phyloP scores from a whole-genome alignment of 2,113 vertebrate genomes.

The Thamnophis sirtalis region DNA sequence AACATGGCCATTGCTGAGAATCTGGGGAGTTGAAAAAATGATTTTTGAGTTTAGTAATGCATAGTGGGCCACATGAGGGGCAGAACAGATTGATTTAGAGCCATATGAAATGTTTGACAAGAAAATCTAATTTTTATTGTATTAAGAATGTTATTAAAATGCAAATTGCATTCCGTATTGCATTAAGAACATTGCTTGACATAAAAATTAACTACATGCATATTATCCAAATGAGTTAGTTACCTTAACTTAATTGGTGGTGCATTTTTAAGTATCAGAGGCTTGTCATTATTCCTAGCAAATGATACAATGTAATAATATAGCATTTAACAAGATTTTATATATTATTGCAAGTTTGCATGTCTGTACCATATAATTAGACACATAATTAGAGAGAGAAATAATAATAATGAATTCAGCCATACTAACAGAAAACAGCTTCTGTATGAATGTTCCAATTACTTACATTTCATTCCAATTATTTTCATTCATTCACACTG shows the following conservation, averaged over 20 bases:
- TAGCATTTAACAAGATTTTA: constrained; percentile 5
- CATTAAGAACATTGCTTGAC: not conserved
- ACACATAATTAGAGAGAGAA: not conserved
- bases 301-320: not conserved
- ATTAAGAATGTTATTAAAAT: not conserved
- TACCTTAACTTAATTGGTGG: not conserved
- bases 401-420: not conserved
- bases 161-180: not conserved
- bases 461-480: not conserved
- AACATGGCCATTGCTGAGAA: not conserved
- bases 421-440: not conserved
- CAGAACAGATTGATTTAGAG: not conserved
- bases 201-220: constrained; percentile 12
- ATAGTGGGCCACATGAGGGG: not conserved
- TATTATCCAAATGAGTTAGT: constrained; percentile 6
- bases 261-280: not conserved
- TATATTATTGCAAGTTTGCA: not conserved
- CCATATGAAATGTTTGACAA: not conserved
- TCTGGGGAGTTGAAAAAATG: not conserved
- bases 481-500: not conserved
- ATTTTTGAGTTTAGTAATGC: not conserved
- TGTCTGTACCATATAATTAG: constrained; percentile 8
- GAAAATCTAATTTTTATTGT: not conserved
- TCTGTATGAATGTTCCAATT: not conserved
- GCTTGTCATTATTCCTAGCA: not conserved